phyloP scores from a whole-genome alignment of 1,140 invertebrate species.

The Plodia interpunctella region DNA sequence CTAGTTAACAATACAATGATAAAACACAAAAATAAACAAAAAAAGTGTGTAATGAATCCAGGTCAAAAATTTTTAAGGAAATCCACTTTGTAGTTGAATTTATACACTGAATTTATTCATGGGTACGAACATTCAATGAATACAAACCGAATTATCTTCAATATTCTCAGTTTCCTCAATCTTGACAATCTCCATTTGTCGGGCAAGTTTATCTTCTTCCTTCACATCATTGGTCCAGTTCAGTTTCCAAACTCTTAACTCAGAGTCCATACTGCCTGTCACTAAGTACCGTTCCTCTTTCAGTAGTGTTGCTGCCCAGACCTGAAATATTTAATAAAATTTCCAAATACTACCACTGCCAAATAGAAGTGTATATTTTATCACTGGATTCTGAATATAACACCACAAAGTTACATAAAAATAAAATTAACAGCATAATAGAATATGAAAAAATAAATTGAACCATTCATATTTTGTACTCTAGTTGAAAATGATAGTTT shows the following conservation, averaged over 20 bases:
- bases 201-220: constrained; percentile 74
- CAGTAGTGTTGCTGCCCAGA: constrained; percentile 90
- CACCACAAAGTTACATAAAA: too few relatives aligned
- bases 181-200: constrained; percentile 74
- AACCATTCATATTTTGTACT: too few relatives aligned
- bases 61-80: too few relatives aligned
- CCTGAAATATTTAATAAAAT: constrained; percentile 65
- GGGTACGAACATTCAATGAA: neutral
- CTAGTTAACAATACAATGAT: too few relatives aligned
- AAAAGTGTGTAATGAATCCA: too few relatives aligned
- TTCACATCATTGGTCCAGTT: constrained; percentile 73
- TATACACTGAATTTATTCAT: neutral
- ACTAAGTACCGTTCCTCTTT: constrained; percentile 90
- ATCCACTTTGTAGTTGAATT: neutral
- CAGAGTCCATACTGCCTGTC: constrained; percentile 90
- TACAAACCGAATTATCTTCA: constrained; percentile 63
- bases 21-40: too few relatives aligned
- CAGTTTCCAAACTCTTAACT: constrained; percentile 90
- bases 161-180: constrained; percentile 78
- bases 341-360: too few relatives aligned
- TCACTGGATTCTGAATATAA: too few relatives aligned
- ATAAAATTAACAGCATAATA: too few relatives aligned
- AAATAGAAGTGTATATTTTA: too few relatives aligned
- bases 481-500: too few relatives aligned
- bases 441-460: constrained; percentile 5